Conservation (phyloP, 2,888 invertebrate species). For the Platycnemis pennipes region DNA sequence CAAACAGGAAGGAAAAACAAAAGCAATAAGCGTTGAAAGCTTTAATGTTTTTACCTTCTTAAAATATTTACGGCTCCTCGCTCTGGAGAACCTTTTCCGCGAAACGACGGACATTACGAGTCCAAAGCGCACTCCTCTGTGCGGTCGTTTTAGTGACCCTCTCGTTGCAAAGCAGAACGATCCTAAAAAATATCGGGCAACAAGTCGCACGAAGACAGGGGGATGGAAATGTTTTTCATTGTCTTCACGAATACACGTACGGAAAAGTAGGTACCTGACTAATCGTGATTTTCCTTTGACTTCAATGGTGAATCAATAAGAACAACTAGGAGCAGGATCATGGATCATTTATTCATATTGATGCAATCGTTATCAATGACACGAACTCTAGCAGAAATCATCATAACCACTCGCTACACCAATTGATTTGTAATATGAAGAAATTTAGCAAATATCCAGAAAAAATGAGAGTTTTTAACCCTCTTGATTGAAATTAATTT, state of each 20-base stretch:
- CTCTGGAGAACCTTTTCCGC: background rate
- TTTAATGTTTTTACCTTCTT: background rate
- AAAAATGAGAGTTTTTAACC: too few species aligned
- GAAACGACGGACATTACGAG: background rate
- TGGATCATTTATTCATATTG: too few species aligned
- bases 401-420: too few species aligned
- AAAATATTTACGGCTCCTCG: background rate
- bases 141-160: background rate
- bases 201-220: background rate
- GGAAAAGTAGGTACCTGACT: background rate
- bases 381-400: background rate
- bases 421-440: too few species aligned
- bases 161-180: background rate
- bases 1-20: constrained; percentile 20
- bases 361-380: too few species aligned
- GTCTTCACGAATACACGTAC: background rate
- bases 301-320: too few species aligned
- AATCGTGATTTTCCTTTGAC: background rate
- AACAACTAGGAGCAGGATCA: too few species aligned
- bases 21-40: constrained; percentile 9
- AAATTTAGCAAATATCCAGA: too few species aligned
- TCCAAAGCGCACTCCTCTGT: background rate
- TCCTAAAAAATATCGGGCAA: background rate
- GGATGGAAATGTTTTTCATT: background rate
- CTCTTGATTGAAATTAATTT: too few species aligned